Conservation (phyloP, 2,113 vertebrate genomes). For the Epinephelus moara region DNA sequence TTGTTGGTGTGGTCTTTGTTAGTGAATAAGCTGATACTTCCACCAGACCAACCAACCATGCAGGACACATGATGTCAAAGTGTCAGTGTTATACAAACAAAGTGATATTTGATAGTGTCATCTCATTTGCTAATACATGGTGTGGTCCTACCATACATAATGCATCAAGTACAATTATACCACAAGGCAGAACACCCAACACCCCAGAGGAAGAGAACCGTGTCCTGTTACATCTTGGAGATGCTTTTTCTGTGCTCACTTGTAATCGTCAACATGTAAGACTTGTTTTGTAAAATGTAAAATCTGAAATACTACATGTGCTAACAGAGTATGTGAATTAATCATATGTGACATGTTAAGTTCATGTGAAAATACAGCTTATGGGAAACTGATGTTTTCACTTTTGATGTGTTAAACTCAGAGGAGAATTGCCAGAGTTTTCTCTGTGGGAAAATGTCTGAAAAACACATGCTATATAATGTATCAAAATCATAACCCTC, state of each 20-base stretch:
- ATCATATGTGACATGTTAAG: no score
- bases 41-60: no score
- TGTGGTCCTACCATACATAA: constrained; percentile 28
- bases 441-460: not conserved
- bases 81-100: constrained; percentile 18
- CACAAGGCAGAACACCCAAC: constrained; percentile 3
- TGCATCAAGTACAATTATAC: constrained; percentile 21
- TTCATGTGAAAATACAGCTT: no score
- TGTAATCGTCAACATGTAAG: not conserved
- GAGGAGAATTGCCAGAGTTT: not conserved
- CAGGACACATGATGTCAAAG: not conserved
- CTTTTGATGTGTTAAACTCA: not conserved
- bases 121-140: constrained; percentile 9
- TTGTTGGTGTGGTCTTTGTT: no score
- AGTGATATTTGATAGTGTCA: constrained; percentile 20
- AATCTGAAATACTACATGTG: no score
- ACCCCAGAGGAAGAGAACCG: not conserved
- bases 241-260: not conserved
- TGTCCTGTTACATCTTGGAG: not conserved
- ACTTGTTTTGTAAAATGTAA: no score
- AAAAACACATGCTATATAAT: not conserved
- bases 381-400: not conserved
- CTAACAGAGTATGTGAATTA: no score
- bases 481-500: no score
- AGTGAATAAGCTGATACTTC: not conserved